Evolutionary conservation across 1,140 invertebrate species (phyloP).

Genomic region (Megalopta genalis): DNA sequence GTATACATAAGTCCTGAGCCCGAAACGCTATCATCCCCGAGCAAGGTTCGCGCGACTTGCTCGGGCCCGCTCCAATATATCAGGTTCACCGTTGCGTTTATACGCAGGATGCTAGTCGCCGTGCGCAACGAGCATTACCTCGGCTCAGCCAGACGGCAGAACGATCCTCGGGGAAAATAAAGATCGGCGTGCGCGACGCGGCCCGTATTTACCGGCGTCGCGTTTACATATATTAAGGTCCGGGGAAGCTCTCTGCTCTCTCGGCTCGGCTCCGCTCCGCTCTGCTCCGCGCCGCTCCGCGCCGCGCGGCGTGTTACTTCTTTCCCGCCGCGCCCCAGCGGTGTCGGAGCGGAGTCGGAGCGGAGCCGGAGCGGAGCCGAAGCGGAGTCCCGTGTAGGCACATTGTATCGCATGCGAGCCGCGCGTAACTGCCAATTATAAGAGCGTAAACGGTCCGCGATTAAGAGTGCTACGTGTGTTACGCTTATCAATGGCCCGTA

Average conservation of each 20-base stretch:
- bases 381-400: not conserved
- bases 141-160: not conserved
- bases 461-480: constrained; percentile 60
- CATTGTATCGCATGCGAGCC: constrained; percentile 48
- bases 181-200: not conserved
- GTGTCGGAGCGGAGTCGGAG: too few relatives aligned
- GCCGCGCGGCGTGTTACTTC: too few relatives aligned
- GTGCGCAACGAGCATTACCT: constrained; percentile 2
- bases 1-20: not conserved
- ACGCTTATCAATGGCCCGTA: constrained; percentile 61
- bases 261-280: not conserved
- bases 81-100: not conserved
- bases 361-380: too few relatives aligned
- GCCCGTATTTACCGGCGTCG: constrained; percentile 2
- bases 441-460: constrained; percentile 58
- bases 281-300: too few relatives aligned
- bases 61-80: not conserved
- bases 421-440: constrained; percentile 60
- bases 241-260: not conserved
- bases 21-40: not conserved
- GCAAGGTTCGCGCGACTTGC: not conserved
- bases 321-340: too few relatives aligned
- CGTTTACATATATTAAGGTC: constrained; percentile 39
- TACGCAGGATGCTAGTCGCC: not conserved
- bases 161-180: constrained; percentile 20